Evolutionary conservation across 2,113 vertebrate species (phyloP).

Genomic region (Lampris megalopsis): DNA sequence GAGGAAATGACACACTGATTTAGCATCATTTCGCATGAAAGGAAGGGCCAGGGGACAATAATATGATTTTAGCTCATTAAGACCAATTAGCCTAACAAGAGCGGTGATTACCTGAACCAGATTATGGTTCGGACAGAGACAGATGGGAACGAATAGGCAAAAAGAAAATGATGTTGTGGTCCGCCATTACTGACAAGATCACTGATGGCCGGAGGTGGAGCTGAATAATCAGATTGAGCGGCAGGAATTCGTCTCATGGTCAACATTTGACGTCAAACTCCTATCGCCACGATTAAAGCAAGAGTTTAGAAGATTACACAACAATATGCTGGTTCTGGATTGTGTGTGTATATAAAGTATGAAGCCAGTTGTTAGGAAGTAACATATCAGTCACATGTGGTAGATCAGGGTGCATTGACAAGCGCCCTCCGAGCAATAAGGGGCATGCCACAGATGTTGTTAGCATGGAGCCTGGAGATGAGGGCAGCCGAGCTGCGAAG

Average conservation of each 20-base stretch:
- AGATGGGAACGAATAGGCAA: neutral
- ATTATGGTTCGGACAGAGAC: constrained; percentile 33
- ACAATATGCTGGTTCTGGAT: too few relatives aligned
- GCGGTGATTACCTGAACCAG: constrained; percentile 31
- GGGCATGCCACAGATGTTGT: constrained; percentile 65
- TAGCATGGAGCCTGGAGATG: constrained; percentile 29
- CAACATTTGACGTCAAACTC: neutral
- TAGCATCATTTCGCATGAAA: constrained; percentile 28
- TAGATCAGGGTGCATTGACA: constrained; percentile 21
- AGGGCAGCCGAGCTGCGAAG: constrained; percentile 44
- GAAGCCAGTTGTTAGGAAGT: neutral
- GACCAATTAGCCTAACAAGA: constrained; percentile 39
- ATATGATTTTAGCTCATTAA: constrained; percentile 50
- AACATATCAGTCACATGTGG: constrained; percentile 51
- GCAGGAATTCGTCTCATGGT: neutral
- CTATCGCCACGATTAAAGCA: neutral
- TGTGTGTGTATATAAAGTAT: neutral
- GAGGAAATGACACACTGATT: constrained; percentile 15
- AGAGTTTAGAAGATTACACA: too few relatives aligned
- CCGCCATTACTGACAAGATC: neutral
- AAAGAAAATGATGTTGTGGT: neutral
- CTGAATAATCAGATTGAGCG: neutral
- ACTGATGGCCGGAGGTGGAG: neutral
- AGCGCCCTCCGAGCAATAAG: constrained; percentile 29
- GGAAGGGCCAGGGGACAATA: constrained; percentile 8